Evolutionary conservation across 64 coral and sea anemone genomes (phyloP).

Genomic region (Anthopleura sola): DNA sequence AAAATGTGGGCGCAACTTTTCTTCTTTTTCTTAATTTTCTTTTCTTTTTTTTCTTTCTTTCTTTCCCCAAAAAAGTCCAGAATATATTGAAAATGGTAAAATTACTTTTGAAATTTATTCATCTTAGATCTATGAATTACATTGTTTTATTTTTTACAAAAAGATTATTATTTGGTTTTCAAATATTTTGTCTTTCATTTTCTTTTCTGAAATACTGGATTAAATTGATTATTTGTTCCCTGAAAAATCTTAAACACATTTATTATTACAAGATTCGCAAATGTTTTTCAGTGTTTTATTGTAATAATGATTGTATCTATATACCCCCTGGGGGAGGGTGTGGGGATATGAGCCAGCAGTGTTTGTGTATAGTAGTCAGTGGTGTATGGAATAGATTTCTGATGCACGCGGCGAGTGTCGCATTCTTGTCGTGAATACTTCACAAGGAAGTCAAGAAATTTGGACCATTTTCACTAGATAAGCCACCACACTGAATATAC

Average conservation of each 20-base stretch:
- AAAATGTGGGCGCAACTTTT: not conserved
- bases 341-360: not conserved
- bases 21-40: not conserved
- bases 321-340: not conserved
- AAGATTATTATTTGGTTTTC: too few relatives aligned
- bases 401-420: not conserved
- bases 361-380: slow-evolving; percentile 1
- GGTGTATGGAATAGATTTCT: not conserved
- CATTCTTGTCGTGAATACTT: not conserved
- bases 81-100: not conserved
- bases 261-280: too few relatives aligned
- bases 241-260: too few relatives aligned
- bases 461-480: not conserved
- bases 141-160: not conserved
- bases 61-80: too few relatives aligned
- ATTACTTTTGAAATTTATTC: not conserved
- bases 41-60: not conserved
- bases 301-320: too few relatives aligned
- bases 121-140: not conserved
- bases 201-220: too few relatives aligned
- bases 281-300: not conserved
- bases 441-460: not conserved
- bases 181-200: too few relatives aligned
- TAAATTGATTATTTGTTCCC: too few relatives aligned
- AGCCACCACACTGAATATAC: not conserved